Base-by-base conservation (phyloP, 2,113 vertebrate species). In the Rhadina sibilatrix region DNA sequence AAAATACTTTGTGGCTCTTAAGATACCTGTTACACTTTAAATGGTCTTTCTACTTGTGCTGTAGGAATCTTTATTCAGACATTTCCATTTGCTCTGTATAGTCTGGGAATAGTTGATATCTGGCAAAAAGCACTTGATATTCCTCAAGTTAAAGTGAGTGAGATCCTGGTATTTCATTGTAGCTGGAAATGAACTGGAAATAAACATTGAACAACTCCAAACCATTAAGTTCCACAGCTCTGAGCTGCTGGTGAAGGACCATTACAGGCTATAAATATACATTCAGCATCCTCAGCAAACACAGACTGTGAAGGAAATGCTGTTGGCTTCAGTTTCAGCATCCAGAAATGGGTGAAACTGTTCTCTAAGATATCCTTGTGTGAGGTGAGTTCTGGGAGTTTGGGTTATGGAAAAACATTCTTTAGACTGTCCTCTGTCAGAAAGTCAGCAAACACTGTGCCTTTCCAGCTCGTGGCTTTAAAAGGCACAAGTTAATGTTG, bases 401-500 rank as follows among this genome's bases (percentile, higher is more conserved):
- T 77, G 50, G 20, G 47, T 46, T n/a, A 60, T 59, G 50, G n/a
- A 44, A 93, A 72, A 95, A 74, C n/a, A 65, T 69, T 24, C 19
- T 81, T 90, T 79, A 60, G 74, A 59, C 18, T 78, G 35, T 75
- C 66, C 21, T 91, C 44, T 88, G 95, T 96, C 28, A 54, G 87
- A 87, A 95, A 94, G 78, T 89, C 78, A 89, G 93, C 56, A 97
- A 92, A 90, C 71, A 47, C 15, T 50, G 12, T 52, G 35, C 16
- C 65, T 94, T 96, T 94, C 66, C 76, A 92, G 52, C 87, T 76
- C 2, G 35, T 83, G 77, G 23, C 81, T 93, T 95, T 95, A 96
- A 97, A 94, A 96, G 13, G 40, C 37, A 87, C 25, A 28, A 98
- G 79, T 96, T 97, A 98, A 97, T 96, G 88, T 84, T 92, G 89